phyloP scores from a whole-genome alignment of 2,113 vertebrate species.

The Tyrannus savana region DNA sequence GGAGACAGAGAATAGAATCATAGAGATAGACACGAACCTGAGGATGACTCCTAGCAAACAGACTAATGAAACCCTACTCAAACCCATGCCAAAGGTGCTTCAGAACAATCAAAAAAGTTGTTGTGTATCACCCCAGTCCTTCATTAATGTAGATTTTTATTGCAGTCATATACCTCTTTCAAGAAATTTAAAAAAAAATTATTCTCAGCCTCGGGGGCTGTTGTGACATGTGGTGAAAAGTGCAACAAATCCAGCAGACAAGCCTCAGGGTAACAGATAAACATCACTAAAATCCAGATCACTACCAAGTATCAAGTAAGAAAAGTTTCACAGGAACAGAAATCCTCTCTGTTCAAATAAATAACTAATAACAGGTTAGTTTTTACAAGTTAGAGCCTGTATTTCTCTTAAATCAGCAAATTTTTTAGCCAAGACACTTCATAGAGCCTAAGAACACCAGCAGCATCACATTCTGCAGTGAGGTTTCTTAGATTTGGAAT shows the following conservation, averaged over 20 bases:
- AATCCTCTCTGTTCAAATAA: not conserved
- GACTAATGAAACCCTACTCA: not conserved
- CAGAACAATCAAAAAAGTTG: not conserved
- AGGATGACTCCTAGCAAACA: not conserved
- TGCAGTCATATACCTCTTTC: not conserved
- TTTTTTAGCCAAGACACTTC: not conserved
- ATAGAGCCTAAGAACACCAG: not conserved
- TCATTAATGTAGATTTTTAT: not conserved
- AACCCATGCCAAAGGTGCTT: not conserved
- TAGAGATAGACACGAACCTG: not conserved
- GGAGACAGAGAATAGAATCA: accelerated
- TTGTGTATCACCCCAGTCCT: not conserved
- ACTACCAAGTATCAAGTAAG: not conserved
- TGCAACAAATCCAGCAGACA: not conserved
- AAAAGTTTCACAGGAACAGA: not conserved
- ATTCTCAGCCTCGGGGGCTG: not conserved
- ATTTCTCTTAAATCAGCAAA: not conserved
- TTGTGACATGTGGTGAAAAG: not conserved
- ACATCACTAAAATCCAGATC: not conserved
- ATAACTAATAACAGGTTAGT: not conserved
- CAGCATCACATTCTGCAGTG: not conserved
- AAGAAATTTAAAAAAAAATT: not conserved
- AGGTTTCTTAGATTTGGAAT: not conserved
- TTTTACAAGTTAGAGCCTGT: not conserved
- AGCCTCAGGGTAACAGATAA: not conserved